Base-by-base conservation (phyloP, 2,888 invertebrate genomes). In the Cephalotes varians region DNA sequence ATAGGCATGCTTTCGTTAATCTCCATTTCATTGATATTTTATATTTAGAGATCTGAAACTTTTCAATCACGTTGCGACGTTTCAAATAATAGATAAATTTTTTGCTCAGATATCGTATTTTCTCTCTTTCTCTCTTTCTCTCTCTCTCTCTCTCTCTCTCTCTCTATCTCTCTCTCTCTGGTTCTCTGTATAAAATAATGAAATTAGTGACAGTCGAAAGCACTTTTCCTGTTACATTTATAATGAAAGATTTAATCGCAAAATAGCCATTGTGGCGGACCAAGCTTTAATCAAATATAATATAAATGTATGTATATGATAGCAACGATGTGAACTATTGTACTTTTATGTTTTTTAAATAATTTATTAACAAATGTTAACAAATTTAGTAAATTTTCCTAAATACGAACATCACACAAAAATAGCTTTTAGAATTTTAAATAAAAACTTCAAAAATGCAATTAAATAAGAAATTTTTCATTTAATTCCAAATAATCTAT, bases 11-110 rank as follows among this genome's bases (percentile, higher is more conserved):
- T 77, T 44, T 69, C 69, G 31, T 76, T 76, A 67, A 67, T 76
- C 40, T 54, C 54, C 44, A 37, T 58, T 77, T 79, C 25, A 79
- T 79, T 56, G 71, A 58, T 69, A 69, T 79, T 79, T 71, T 56
- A 69, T 44, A 40, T 58, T 44, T 4, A 15, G 18, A 69, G 1
- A 79, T 58, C 9, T 25, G n/a, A 79, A 56, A 34, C 56, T 56
- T 44, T 71, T 69, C 69, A 34, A 9, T 76, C 56, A 7, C 12
- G 1, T 40, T 25, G 18, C 28, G 21, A 40, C 7, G 40, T 67
- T 67, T n/a, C 28, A 28, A 51, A 76, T 69, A 77, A 44, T 40
- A 77, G 44, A 56, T 77, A 40, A 31, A 77, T 44, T 69, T 69
- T 56, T 37, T 65, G 15, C n/a, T 64, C 49, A 72, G 9, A 51